A percentile compares a stretch with the other conserved stretches of the same genome.
phyloP scores from a whole-genome alignment of 2,888 invertebrate genomes.

The Troides aeacus region DNA sequence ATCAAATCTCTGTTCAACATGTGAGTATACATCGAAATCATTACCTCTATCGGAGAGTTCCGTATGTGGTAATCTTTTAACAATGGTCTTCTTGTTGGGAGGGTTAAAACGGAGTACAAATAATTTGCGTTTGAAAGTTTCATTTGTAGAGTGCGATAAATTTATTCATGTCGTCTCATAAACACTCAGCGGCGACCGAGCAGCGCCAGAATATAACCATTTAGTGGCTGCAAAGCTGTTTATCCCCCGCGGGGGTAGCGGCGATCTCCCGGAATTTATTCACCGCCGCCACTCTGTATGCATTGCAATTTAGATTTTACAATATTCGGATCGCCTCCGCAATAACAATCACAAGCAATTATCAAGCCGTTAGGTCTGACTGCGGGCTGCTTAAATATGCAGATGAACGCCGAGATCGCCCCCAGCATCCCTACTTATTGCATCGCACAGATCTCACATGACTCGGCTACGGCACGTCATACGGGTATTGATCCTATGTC shows the following conservation, averaged over 20 bases:
- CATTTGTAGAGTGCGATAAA: no score
- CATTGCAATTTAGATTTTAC: constrained; percentile 55
- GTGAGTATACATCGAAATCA: no score
- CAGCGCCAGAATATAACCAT: constrained; percentile 26
- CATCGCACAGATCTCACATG: no score
- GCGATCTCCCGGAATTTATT: constrained; percentile 43
- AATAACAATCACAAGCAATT: constrained; percentile 57
- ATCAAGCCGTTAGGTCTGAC: constrained; percentile 41
- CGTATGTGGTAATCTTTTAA: no score
- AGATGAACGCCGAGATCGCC: constrained; percentile 27
- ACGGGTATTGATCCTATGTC: no score
- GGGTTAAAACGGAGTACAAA: no score
- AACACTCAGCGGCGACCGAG: constrained; percentile 11
- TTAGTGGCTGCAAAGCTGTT: constrained; percentile 34
- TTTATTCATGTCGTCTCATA: constrained; percentile 7
- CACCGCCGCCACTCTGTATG: constrained; percentile 48
- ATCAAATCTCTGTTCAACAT: no score
- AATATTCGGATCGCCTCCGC: constrained; percentile 52
- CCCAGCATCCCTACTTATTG: no score
- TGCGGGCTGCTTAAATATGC: constrained; percentile 37
- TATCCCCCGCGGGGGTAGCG: constrained; percentile 36
- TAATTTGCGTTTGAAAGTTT: no score
- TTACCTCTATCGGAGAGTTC: no score
- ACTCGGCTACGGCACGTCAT: no score
- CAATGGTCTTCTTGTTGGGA: no score